Conservation (phyloP, 2,888 invertebrate genomes). For the Xestia c-nigrum region DNA sequence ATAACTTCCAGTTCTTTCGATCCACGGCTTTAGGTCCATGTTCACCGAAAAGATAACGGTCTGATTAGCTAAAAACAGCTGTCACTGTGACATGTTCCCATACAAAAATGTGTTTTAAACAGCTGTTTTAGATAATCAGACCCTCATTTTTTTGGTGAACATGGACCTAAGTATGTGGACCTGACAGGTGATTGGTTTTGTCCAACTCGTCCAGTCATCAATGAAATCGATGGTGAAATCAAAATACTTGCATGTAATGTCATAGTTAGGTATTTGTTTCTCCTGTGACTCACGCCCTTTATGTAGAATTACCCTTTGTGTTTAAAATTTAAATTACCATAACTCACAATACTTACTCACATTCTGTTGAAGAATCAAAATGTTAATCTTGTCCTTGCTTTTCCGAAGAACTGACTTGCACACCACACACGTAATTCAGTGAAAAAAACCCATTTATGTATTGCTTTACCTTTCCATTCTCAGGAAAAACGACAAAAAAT, state of each 20-base stretch:
- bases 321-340: not conserved
- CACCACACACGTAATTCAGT: not conserved
- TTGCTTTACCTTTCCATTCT: not conserved
- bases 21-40: too few relatives aligned
- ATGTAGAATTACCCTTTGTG: not conserved
- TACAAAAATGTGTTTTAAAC: too few relatives aligned
- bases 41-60: too few relatives aligned
- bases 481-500: slow-evolving; percentile 1
- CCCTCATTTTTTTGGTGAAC: too few relatives aligned
- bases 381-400: not conserved
- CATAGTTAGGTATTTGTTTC: slow-evolving; percentile 6
- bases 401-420: not conserved
- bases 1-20: not conserved
- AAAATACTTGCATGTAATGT: slow-evolving; percentile 9
- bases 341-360: not conserved
- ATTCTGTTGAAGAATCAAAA: not conserved
- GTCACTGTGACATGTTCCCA: too few relatives aligned
- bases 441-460: not conserved
- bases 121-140: too few relatives aligned
- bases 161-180: too few relatives aligned
- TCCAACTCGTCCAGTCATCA: not conserved
- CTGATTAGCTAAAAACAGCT: too few relatives aligned
- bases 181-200: not conserved
- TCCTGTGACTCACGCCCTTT: slow-evolving; percentile 31
- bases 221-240: not conserved